A percentile compares a stretch with the other conserved stretches of the same genome.
These are phyloP conservation scores for Setophaga coronata DNA, from an alignment of 2,113 vertebrate genomes.

Conservation along the genomic window DNA sequence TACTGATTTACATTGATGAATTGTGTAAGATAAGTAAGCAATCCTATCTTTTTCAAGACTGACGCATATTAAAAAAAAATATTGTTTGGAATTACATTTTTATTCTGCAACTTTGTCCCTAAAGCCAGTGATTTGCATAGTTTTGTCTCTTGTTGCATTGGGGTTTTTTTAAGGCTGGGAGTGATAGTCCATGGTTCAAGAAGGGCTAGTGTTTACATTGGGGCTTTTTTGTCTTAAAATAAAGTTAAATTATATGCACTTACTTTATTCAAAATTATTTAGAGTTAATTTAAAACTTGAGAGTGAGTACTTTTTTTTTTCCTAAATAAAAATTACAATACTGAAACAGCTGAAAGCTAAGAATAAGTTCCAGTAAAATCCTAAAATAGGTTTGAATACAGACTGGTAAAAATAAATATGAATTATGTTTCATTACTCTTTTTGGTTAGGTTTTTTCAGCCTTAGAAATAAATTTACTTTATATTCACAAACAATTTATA, in stretches of 20 bases:
- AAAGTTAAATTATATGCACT: background rate
- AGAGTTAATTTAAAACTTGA: background rate
- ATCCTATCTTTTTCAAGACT: background rate
- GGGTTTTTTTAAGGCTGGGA: accelerated
- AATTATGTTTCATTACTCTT: background rate
- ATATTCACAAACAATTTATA: conserved; percentile 27
- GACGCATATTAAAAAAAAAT: accelerated
- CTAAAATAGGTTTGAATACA: background rate
- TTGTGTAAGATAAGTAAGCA: background rate
- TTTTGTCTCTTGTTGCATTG: background rate
- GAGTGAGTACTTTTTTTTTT: background rate
- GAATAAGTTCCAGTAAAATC: background rate
- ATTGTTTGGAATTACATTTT: background rate
- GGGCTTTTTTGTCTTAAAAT: background rate
- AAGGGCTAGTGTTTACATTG: background rate
- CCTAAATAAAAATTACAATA: background rate
- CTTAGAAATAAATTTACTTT: background rate
- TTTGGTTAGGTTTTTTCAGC: background rate
- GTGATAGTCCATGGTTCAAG: background rate
- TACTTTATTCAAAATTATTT: background rate
- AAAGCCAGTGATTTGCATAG: background rate
- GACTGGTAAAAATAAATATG: background rate
- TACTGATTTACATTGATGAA: background rate
- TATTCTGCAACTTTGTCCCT: background rate
- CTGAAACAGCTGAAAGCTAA: background rate